These are phyloP conservation scores for Copidosoma aretas DNA, from an alignment of 2,888 invertebrate genomes.

Conservation along the genomic window DNA sequence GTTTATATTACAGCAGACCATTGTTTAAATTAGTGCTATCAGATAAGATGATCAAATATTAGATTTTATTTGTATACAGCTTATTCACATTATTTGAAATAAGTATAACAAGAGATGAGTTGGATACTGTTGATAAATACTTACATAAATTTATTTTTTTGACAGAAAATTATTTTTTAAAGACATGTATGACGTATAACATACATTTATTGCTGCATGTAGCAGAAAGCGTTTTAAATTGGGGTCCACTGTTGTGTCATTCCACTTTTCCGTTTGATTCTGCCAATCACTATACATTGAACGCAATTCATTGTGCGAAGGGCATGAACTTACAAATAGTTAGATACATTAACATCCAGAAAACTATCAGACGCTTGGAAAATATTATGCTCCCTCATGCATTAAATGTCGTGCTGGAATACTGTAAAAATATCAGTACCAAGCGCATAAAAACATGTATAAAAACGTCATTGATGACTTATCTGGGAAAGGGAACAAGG, in stretches of 20 bases:
- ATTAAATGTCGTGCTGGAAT: no score
- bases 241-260: conserved; percentile 25
- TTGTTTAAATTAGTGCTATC: no score
- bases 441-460: no score
- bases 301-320: conserved; percentile 2
- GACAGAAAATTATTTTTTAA: conserved; percentile 6
- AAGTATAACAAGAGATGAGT: background rate
- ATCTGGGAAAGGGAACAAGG: no score
- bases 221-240: conserved; percentile 7
- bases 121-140: conserved; percentile 4
- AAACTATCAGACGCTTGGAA: background rate
- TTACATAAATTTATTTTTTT: conserved; percentile 15
- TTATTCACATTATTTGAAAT: conserved; percentile 10
- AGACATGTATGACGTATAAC: conserved; percentile 11
- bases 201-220: conserved; percentile 12
- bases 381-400: no score
- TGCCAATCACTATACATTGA: conserved; percentile 1
- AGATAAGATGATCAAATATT: no score
- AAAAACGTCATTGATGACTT: no score
- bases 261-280: conserved; percentile 4
- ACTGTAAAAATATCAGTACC: no score
- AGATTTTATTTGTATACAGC: no score
- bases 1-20: no score
- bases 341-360: background rate
- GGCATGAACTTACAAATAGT: background rate